These are phyloP conservation scores for Catharus fuscescens DNA, from an alignment of 2,113 vertebrate genomes.

Conservation along the genomic window DNA sequence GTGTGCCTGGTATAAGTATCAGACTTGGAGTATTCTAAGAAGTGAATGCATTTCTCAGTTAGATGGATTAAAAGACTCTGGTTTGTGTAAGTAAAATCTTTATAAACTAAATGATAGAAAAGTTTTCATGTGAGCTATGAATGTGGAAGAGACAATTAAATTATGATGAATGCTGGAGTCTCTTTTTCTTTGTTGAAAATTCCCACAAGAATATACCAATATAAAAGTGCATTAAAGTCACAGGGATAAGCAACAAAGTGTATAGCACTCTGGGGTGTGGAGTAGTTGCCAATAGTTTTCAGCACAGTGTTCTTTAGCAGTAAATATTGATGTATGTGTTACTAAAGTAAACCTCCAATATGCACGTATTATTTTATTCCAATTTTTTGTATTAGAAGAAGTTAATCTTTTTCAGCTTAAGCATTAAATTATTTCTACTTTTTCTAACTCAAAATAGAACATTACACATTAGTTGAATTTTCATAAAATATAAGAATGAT, in stretches of 20 bases:
- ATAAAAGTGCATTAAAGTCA: neutral
- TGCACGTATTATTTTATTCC: neutral
- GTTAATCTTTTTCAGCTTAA: neutral
- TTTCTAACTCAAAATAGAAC: neutral
- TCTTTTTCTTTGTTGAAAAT: neutral
- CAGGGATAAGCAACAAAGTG: neutral
- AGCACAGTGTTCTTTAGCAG: neutral
- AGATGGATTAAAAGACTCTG: constrained; percentile 43
- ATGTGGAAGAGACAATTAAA: neutral
- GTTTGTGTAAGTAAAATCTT: constrained; percentile 59
- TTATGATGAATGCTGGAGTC: neutral
- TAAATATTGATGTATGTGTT: neutral
- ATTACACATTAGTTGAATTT: neutral
- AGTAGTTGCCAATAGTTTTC: neutral
- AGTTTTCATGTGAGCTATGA: neutral
- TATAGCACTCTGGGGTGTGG: neutral
- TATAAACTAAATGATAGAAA: constrained; percentile 22
- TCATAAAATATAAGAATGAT: neutral
- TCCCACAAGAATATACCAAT: neutral
- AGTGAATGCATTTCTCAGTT: constrained; percentile 53
- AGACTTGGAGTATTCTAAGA: constrained; percentile 65
- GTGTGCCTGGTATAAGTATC: constrained; percentile 49
- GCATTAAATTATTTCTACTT: neutral
- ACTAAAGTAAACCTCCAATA: neutral
- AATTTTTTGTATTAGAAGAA: neutral